Percentiles rank a stretch among this genome's conserved stretches.
Conservation (phyloP, 2,797 vertebrate species). For the Brotula barbata region DNA sequence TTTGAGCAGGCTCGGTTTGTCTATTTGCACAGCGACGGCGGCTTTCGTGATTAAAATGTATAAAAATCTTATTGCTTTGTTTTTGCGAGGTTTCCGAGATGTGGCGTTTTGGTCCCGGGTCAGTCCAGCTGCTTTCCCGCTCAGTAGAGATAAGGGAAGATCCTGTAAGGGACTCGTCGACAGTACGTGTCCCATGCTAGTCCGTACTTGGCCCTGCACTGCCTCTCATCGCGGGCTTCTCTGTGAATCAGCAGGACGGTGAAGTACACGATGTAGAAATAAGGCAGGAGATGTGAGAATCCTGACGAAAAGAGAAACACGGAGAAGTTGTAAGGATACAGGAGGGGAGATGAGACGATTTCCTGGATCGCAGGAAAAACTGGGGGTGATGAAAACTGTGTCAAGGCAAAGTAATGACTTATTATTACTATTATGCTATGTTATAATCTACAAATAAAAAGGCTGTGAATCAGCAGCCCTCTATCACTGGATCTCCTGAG, state of each 20-base stretch:
- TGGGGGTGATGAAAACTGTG: no score
- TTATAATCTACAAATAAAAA: no score
- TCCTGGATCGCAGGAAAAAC: no score
- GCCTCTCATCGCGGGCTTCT: slow-evolving; percentile 87
- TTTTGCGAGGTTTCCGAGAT: not conserved
- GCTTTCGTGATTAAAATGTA: slow-evolving; percentile 3
- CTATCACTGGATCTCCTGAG: no score
- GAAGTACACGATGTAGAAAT: slow-evolving; percentile 90
- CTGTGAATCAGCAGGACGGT: slow-evolving; percentile 84
- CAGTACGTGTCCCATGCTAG: slow-evolving; percentile 89
- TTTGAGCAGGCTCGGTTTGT: no score
- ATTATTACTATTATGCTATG: no score
- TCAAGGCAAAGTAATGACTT: no score
- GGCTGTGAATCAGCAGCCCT: no score
- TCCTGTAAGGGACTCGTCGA: slow-evolving; percentile 85
- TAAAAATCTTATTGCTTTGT: slow-evolving; percentile 31
- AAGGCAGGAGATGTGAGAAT: slow-evolving; percentile 84
- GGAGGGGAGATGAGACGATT: no score
- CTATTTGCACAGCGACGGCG: no score
- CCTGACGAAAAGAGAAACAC: slow-evolving; percentile 66
- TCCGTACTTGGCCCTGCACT: slow-evolving; percentile 86
- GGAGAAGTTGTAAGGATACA: not conserved
- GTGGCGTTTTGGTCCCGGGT: slow-evolving; percentile 19
- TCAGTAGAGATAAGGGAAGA: slow-evolving; percentile 90
- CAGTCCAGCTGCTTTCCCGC: slow-evolving; percentile 1